Evolutionary conservation across 2,888 invertebrate species (phyloP).

Genomic region (Apoda limacodes): DNA sequence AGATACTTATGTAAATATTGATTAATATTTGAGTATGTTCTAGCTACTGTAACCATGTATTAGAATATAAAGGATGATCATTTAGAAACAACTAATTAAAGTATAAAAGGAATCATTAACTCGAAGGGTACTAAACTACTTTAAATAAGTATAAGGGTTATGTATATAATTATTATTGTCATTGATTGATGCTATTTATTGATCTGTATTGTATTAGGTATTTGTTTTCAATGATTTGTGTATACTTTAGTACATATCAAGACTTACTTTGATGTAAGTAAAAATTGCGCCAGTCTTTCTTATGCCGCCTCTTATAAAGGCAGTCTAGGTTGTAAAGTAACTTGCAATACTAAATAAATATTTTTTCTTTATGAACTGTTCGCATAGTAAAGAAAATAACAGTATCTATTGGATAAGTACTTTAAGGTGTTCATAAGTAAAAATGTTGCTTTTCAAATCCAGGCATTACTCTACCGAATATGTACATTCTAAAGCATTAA

Average conservation of each 20-base stretch:
- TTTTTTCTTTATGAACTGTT: no score
- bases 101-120: slow-evolving; percentile 54
- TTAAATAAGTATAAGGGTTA: slow-evolving; percentile 57
- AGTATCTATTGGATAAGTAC: no score
- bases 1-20: slow-evolving; percentile 63
- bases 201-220: slow-evolving; percentile 56
- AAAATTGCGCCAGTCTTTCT: no score
- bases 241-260: slow-evolving; percentile 68
- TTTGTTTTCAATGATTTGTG: slow-evolving; percentile 57
- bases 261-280: slow-evolving; percentile 52
- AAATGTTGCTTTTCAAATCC: no score
- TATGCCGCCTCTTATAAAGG: no score
- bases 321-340: no score
- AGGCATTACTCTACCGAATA: no score
- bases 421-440: no score
- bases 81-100: slow-evolving; percentile 51
- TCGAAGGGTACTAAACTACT: slow-evolving; percentile 66
- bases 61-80: slow-evolving; percentile 41
- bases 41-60: slow-evolving; percentile 38
- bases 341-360: no score
- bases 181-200: slow-evolving; percentile 59
- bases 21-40: slow-evolving; percentile 34
- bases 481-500: no score
- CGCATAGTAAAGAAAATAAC: no score
- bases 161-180: slow-evolving; percentile 38